Conservation (phyloP, 2,888 invertebrate species). For the Spatulosminthurus flaviceps region DNA sequence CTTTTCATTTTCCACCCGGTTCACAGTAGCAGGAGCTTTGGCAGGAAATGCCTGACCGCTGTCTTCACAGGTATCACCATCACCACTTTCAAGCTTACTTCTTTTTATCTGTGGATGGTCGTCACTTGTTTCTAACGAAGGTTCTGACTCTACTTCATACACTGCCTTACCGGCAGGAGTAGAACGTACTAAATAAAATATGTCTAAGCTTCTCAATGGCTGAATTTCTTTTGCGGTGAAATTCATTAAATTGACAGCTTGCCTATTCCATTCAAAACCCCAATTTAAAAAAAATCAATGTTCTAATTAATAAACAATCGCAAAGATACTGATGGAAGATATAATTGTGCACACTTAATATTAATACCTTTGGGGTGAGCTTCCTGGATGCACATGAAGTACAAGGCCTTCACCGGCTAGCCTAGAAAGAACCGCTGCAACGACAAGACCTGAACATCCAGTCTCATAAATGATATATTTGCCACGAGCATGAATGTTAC, state of each 20-base stretch:
- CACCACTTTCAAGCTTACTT: conserved; percentile 13
- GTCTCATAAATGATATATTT: conserved; percentile 85
- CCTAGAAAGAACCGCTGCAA: conserved; percentile 81
- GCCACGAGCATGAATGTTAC: conserved; percentile 81
- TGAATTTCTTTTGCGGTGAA: conserved; percentile 76
- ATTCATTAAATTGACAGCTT: conserved; percentile 82
- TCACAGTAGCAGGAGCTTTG: conserved; percentile 46
- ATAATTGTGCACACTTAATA: too few species aligned
- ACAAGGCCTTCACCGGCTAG: conserved; percentile 73
- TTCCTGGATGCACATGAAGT: conserved; percentile 82
- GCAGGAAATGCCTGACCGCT: not conserved
- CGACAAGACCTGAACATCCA: conserved; percentile 83
- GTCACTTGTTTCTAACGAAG: not conserved
- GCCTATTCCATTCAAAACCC: conserved; percentile 65
- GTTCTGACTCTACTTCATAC: not conserved
- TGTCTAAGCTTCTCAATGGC: conserved; percentile 78
- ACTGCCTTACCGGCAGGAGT: not conserved
- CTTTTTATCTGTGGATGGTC: conserved; percentile 24
- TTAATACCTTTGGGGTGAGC: conserved; percentile 75
- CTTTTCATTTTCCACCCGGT: conserved; percentile 59
- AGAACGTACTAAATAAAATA: conserved; percentile 73
- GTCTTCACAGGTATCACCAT: not conserved
- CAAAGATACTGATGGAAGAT: too few species aligned
- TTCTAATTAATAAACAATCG: too few species aligned
- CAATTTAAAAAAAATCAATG: too few species aligned